phyloP scores from a whole-genome alignment of 2,888 invertebrate species.

The Mechanitis mazaeus region DNA sequence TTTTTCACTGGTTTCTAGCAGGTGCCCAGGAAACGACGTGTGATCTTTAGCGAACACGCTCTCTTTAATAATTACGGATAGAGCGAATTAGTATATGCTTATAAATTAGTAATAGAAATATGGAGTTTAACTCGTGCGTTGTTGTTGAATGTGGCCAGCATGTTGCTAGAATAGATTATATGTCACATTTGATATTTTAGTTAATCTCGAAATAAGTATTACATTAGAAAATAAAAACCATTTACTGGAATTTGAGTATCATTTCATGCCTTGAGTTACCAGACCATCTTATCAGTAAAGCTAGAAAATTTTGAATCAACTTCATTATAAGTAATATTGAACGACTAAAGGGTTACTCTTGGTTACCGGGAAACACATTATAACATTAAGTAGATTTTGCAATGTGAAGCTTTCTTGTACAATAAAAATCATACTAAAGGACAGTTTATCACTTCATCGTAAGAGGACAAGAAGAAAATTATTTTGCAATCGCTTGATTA shows the following conservation, averaged over 20 bases:
- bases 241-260: constrained; percentile 51
- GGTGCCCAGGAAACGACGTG: background rate
- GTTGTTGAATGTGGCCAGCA: constrained; percentile 15
- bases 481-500: no score
- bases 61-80: background rate
- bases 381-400: no score
- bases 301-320: no score
- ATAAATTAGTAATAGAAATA: constrained; percentile 1
- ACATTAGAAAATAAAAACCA: constrained; percentile 61
- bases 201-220: constrained; percentile 57
- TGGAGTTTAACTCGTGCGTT: constrained; percentile 16
- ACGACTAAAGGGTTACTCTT: no score
- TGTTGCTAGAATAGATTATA: constrained; percentile 16
- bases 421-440: no score
- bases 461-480: no score
- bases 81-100: background rate
- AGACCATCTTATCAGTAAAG: no score
- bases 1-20: background rate
- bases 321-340: no score
- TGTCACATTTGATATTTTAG: constrained; percentile 36
- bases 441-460: no score
- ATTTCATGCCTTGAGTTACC: constrained; percentile 17
- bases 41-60: background rate
- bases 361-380: no score
- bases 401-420: no score